phyloP scores from a whole-genome alignment of 2,797 vertebrate genomes.

The Oreortyx pictus region DNA sequence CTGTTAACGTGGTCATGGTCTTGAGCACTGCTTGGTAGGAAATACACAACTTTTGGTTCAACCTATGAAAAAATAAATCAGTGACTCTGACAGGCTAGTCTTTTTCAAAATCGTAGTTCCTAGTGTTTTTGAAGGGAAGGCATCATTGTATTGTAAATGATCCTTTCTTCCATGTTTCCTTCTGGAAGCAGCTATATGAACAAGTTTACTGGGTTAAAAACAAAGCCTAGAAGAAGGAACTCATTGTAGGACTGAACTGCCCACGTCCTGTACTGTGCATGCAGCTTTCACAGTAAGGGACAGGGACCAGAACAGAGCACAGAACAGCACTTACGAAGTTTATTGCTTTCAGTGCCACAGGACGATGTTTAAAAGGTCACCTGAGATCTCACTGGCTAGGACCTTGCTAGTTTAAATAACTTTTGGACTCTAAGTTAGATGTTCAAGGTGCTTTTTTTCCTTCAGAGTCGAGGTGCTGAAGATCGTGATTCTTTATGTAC shows the following conservation, averaged over 20 bases:
- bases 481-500: not conserved
- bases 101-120: not conserved
- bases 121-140: not conserved
- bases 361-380: not conserved
- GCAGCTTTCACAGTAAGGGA: not conserved
- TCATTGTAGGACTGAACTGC: not conserved
- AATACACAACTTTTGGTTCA: not conserved
- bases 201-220: not conserved
- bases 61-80: not conserved
- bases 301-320: not conserved
- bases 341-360: not conserved
- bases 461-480: not conserved
- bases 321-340: not conserved
- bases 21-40: not conserved
- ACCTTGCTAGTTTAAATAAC: not conserved
- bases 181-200: not conserved
- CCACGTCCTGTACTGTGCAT: not conserved
- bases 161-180: not conserved
- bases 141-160: not conserved
- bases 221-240: not conserved
- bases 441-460: not conserved
- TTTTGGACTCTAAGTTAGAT: not conserved
- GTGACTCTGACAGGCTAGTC: not conserved
- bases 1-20: not conserved
- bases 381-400: not conserved